These are phyloP conservation scores for Galemys pyrenaicus DNA, from an alignment of 2,113 vertebrate species.

Conservation along the genomic window DNA sequence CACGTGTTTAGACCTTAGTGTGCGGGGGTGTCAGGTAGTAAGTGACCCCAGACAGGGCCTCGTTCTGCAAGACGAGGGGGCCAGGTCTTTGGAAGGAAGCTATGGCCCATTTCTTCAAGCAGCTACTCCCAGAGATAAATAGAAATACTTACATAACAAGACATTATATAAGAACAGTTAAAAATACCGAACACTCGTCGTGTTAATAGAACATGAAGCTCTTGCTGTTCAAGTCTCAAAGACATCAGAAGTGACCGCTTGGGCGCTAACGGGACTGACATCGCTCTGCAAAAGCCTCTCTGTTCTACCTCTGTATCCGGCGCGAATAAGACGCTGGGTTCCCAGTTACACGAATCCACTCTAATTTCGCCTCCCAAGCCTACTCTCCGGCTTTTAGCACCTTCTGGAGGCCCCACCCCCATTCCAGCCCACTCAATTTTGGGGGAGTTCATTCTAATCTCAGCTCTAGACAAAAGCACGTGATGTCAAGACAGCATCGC, in stretches of 20 bases:
- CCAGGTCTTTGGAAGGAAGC: not conserved
- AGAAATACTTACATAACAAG: constrained; percentile 61
- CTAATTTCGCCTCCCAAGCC: not conserved
- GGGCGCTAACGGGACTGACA: not conserved
- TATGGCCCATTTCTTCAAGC: not conserved
- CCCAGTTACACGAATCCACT: not conserved
- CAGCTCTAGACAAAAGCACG: not conserved
- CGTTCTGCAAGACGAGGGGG: no score
- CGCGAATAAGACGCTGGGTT: no score
- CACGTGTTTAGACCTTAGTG: no score
- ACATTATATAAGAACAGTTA: constrained; percentile 53
- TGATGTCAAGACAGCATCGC: not conserved
- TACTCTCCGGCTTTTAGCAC: not conserved
- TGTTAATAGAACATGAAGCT: constrained; percentile 8
- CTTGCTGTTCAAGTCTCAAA: not conserved
- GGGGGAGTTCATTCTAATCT: not conserved
- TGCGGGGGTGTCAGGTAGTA: no score
- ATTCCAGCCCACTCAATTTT: not conserved
- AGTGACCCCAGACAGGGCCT: no score
- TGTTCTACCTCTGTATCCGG: not conserved
- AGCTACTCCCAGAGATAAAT: constrained; percentile 6
- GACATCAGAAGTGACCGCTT: not conserved
- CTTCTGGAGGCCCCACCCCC: not conserved
- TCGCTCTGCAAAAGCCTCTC: not conserved
- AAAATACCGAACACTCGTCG: constrained; percentile 41